Conservation (phyloP, 1,140 invertebrate genomes). For the Hycleus phaleratus region DNA sequence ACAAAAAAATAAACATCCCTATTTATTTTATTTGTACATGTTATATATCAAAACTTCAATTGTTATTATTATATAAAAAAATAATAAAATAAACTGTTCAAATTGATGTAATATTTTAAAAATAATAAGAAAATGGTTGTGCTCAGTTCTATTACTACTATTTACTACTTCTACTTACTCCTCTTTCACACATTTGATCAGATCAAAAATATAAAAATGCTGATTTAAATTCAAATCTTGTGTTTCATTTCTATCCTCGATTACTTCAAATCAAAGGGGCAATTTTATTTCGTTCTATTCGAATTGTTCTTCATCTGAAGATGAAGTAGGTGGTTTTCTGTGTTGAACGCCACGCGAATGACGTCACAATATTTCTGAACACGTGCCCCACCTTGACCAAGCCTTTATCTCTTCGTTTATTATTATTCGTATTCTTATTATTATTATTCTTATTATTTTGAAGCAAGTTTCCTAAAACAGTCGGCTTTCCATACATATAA, state of each 20-base stretch:
- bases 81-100: conserved; percentile 29
- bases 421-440: no score
- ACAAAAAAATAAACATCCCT: conserved; percentile 20
- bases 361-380: conserved; percentile 30
- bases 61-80: conserved; percentile 9
- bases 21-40: conserved; percentile 29
- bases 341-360: conserved; percentile 26
- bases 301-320: no score
- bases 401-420: conserved; percentile 28
- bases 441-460: background rate
- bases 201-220: conserved; percentile 25
- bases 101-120: conserved; percentile 27
- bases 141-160: conserved; percentile 24
- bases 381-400: conserved; percentile 34
- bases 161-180: no score
- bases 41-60: conserved; percentile 22
- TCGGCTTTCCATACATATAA: conserved; percentile 24
- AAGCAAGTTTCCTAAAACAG: conserved; percentile 32
- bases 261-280: no score
- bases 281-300: no score
- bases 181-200: conserved; percentile 20
- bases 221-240: conserved; percentile 18
- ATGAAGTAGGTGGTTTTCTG: background rate
- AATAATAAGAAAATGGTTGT: conserved; percentile 21
- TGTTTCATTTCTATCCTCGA: background rate